A percentile compares a stretch with the other conserved stretches of the same genome.
Evolutionary conservation across 2,113 vertebrate genomes (phyloP).

Genomic region (Okapia johnstoni): DNA sequence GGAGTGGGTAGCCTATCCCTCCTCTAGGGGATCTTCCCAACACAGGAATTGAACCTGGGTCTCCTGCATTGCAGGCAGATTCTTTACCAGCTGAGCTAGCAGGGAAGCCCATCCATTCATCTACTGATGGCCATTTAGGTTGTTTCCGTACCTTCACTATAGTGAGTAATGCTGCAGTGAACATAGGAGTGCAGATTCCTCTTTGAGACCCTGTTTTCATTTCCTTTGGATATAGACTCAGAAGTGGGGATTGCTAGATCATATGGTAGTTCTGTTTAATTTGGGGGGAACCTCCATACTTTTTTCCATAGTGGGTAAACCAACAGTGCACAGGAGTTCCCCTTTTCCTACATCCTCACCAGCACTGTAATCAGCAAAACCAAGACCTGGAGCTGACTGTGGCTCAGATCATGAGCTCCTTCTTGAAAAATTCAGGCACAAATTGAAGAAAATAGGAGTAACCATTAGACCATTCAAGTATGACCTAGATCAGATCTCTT

Average conservation of each 20-base stretch:
- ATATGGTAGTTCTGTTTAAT: not conserved
- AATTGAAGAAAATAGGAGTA: no score
- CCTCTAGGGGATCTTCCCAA: no score
- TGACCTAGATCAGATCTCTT: no score
- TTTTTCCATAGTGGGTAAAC: not conserved
- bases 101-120: not conserved
- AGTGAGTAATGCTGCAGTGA: not conserved
- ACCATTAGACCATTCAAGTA: no score
- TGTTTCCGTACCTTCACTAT: not conserved
- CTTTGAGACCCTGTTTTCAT: not conserved
- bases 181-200: not conserved
- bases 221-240: not conserved
- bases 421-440: no score
- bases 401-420: no score
- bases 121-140: not conserved
- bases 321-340: not conserved
- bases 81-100: no score
- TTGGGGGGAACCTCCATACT: not conserved
- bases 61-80: no score
- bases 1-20: no score
- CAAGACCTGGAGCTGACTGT: no score
- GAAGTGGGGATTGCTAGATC: not conserved
- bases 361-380: not conserved
- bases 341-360: not conserved
- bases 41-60: no score